A percentile compares a stretch with the other conserved stretches of the same genome.
phyloP scores from a whole-genome alignment of 2,888 invertebrate genomes.

The Graphium colonna region DNA sequence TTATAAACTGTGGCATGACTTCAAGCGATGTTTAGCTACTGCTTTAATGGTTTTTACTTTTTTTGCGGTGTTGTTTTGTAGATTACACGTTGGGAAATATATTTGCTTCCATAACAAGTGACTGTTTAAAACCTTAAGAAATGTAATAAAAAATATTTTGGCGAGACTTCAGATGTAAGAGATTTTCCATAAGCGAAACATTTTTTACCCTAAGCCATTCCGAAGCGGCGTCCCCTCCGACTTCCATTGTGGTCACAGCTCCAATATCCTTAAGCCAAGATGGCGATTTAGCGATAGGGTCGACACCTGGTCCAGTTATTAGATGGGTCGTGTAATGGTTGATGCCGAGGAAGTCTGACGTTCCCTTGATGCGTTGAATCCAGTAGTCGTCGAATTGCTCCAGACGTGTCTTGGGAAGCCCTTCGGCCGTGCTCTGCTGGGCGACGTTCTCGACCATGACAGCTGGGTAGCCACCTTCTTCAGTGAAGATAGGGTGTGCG shows the following conservation, averaged over 20 bases:
- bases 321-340: conserved; percentile 75
- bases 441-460: conserved; percentile 70
- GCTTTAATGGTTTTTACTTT: too few species aligned
- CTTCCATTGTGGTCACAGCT: conserved; percentile 63
- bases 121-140: too few species aligned
- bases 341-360: conserved; percentile 73
- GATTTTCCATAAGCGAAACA: too few species aligned
- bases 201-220: conserved; percentile 74
- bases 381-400: conserved; percentile 70
- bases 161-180: too few species aligned
- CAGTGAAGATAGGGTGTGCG: conserved; percentile 74
- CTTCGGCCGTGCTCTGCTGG: conserved; percentile 62
- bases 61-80: too few species aligned
- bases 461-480: conserved; percentile 70
- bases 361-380: conserved; percentile 68
- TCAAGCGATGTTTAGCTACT: too few species aligned
- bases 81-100: too few species aligned
- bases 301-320: conserved; percentile 62
- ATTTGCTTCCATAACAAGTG: too few species aligned
- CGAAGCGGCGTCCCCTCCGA: conserved; percentile 70
- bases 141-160: too few species aligned
- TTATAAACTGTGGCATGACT: too few species aligned
- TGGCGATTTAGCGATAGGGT: conserved; percentile 63
- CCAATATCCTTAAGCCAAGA: conserved; percentile 76
- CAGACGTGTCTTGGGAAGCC: conserved; percentile 59